These are phyloP conservation scores for Lepidurus apus DNA, from an alignment of 1,140 invertebrate genomes.

Conservation along the genomic window DNA sequence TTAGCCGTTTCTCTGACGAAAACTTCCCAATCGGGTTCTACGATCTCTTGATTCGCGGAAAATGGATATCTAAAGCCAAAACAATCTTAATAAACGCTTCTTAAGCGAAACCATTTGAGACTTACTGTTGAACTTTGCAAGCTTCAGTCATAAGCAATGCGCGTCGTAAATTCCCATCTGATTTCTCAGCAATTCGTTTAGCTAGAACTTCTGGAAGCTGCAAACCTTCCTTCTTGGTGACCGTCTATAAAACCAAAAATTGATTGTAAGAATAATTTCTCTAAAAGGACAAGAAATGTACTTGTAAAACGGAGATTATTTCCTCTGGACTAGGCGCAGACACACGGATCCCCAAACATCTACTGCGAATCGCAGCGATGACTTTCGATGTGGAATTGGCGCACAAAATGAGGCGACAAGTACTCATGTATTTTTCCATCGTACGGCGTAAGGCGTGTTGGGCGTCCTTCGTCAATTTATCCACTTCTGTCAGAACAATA, in stretches of 20 bases:
- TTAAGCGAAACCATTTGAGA: conserved; percentile 41
- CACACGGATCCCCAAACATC: conserved; percentile 87
- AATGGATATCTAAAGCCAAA: conserved; percentile 65
- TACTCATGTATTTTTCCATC: conserved; percentile 98
- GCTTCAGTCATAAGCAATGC: conserved; percentile 92
- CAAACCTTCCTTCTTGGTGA: conserved; percentile 82
- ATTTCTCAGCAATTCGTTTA: conserved; percentile 67
- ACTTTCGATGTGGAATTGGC: conserved; percentile 92
- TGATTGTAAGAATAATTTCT: conserved; percentile 29
- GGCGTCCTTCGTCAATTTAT: conserved; percentile 93
- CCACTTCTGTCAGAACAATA: conserved; percentile 90
- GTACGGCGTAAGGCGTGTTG: conserved; percentile 95
- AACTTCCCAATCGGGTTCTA: conserved; percentile 87
- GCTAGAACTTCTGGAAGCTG: conserved; percentile 71
- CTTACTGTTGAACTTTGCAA: conserved; percentile 80
- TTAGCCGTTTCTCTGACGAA: conserved; percentile 82
- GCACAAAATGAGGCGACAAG: conserved; percentile 90
- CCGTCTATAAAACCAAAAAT: conserved; percentile 51
- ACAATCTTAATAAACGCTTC: conserved; percentile 26
- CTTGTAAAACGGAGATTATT: conserved; percentile 57
- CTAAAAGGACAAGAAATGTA: conserved; percentile 27
- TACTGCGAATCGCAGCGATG: conserved; percentile 88
- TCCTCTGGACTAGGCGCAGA: conserved; percentile 75
- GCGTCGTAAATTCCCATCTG: conserved; percentile 83
- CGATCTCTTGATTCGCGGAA: conserved; percentile 69